Base-by-base conservation (phyloP, 2,888 invertebrate species). In the Pterobdella sp. region DNA sequence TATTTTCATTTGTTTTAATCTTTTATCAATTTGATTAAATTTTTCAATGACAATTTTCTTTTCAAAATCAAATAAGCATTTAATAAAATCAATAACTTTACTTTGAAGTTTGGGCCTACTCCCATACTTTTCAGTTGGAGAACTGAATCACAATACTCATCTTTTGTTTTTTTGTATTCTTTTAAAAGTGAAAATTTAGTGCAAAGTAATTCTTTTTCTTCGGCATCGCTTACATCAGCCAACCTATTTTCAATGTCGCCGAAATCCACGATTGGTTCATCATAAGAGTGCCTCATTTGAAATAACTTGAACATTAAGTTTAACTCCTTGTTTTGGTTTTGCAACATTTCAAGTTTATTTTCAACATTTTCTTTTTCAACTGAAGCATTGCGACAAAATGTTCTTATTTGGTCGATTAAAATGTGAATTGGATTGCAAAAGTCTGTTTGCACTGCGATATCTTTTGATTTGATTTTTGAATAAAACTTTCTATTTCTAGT, bases 401-500 rank as follows among this genome's bases (percentile, higher is more conserved):
- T 56, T 56, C 10, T 7, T 4, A 56, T 56, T n/a, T 56, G 18
- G 3, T 56, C 60, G 3, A 56, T 56, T 18, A 56, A n/a, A 18
- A 56, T 56, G 3, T n/a, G 7, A 56, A 56, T n/a, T 26, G 60
- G 60, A 56, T 56, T 56, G 60, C 60, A 56, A 56, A 56, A 56
- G 4, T 56, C 60, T 22, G 60, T 56, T 56, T 56, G 60, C 3
- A 56, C 60, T 26, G 60, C 4, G n/a, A n/a, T 26, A 22, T 56
- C 60, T 56, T 56, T 56, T 56, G n/a, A n/a, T n/a, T n/a, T n/a
- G n/a, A n/a, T n/a, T n/a, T n/a, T n/a, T n/a, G n/a, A n/a, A n/a
- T n/a, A n/a, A n/a, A n/a, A n/a, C n/a, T n/a, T n/a, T n/a, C n/a
- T n/a, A n/a, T n/a, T n/a, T n/a, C n/a, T n/a, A n/a, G n/a, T n/a